phyloP scores from a whole-genome alignment of 64 coral and sea anemone species.

The Dendronephthya gigantea region DNA sequence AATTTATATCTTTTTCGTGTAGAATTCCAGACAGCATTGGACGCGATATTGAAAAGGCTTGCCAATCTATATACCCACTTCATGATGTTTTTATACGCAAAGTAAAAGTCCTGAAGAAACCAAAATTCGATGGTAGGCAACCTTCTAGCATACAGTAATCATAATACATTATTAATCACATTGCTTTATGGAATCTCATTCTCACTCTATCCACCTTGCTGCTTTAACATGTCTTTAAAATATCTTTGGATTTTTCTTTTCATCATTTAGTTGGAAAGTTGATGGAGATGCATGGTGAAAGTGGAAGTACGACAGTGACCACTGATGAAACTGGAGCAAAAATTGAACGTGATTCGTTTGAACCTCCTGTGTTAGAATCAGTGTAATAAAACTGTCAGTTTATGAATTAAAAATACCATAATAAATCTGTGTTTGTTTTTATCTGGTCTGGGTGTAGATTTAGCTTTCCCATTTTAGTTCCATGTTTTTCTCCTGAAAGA shows the following conservation, averaged over 20 bases:
- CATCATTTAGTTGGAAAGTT: slow-evolving; percentile 71
- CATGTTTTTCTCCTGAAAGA: too few species aligned
- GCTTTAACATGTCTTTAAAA: too few species aligned
- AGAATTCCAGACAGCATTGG: slow-evolving; percentile 97
- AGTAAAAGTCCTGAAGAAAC: slow-evolving; percentile 96
- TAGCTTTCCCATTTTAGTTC: too few species aligned
- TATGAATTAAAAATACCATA: slow-evolving; percentile 1
- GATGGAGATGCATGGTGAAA: slow-evolving; percentile 97
- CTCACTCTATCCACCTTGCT: too few species aligned
- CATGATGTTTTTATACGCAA: slow-evolving; percentile 94
- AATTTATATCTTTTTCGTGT: neutral
- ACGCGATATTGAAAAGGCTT: slow-evolving; percentile 89
- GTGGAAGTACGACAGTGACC: slow-evolving; percentile 47
- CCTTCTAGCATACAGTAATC: too few species aligned
- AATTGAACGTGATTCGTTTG: slow-evolving; percentile 81
- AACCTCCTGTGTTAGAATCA: slow-evolving; percentile 84
- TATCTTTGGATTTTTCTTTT: too few species aligned
- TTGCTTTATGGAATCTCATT: too few species aligned
- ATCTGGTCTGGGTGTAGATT: too few species aligned
- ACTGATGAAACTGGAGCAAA: slow-evolving; percentile 82
- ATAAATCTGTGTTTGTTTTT: neutral
- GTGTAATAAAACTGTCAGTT: slow-evolving; percentile 32
- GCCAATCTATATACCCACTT: slow-evolving; percentile 83
- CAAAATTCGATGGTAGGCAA: slow-evolving; percentile 73
- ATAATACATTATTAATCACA: too few species aligned